Conservation (phyloP, 1,140 invertebrate genomes). For the Eueides isabella region DNA sequence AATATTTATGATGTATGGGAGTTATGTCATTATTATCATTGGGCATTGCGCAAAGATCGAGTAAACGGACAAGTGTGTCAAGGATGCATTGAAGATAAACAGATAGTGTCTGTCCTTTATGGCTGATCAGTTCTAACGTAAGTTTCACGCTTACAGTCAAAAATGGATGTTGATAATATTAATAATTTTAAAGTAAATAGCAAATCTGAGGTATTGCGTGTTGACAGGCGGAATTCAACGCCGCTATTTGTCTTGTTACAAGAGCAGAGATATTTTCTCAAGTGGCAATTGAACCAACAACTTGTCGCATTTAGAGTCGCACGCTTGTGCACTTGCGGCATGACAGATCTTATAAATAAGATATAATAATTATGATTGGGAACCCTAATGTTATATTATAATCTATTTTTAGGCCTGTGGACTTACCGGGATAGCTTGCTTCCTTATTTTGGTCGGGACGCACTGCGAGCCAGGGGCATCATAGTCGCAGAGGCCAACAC, state of each 20-base stretch:
- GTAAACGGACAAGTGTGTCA: conserved; percentile 61
- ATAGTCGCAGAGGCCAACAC: conserved; percentile 76
- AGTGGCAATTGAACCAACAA: too few species aligned
- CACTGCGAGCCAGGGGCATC: conserved; percentile 55
- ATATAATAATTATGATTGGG: not conserved
- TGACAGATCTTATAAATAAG: too few species aligned
- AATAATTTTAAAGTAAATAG: not conserved
- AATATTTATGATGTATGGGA: conserved; percentile 22
- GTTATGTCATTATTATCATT: conserved; percentile 66
- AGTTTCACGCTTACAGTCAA: not conserved
- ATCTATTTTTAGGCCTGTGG: too few species aligned
- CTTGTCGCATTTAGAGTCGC: too few species aligned
- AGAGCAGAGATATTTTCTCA: too few species aligned
- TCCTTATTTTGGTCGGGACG: conserved; percentile 53
- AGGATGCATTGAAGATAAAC: conserved; percentile 59
- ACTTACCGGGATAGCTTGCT: conserved; percentile 66
- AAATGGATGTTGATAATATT: not conserved
- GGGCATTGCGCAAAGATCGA: conserved; percentile 51
- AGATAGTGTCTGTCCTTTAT: conserved; percentile 39
- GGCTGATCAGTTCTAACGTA: conserved; percentile 12
- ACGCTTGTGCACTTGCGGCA: too few species aligned
- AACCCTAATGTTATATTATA: not conserved
- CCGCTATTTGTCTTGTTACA: too few species aligned
- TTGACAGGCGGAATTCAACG: too few species aligned
- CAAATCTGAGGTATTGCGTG: too few species aligned